Base-by-base conservation (phyloP, 2,888 invertebrate species). In the Nemotelus pantherinus region DNA sequence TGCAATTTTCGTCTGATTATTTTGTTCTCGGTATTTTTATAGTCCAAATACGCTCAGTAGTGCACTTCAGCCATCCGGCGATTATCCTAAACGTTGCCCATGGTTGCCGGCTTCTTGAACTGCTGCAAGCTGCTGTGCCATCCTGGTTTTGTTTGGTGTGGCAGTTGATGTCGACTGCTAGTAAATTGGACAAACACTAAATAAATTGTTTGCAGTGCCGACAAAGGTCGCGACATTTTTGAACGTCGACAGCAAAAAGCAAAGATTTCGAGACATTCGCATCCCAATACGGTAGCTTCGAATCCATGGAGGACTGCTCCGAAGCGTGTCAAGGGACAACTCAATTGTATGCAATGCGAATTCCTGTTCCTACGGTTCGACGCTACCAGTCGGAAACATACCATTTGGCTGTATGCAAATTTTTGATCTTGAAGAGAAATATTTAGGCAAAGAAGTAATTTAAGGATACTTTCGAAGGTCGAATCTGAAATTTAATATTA, bases 101-200 rank as follows among this genome's bases (percentile, higher is more conserved):
- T n/a, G n/a, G n/a, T n/a, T n/a, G 60, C 1, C 41, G 53, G 9
- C 55, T 9, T 7, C 55, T 53, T 55, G 53, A 25, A 47, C 44
- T 55, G 25, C 25, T 25, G 5, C n/a, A 7, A n/a, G 44, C 55
- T 70, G 44, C 53, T 55, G 43, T 9, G 43, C 70, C n/a, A 10
- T 43, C 3, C 68, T 41, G 65, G 25, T 48, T 60, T 60, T 43
- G 41, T 2, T 3, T 60, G 41, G 60, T 74, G 60, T 60, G 74
- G 48, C 63, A 48, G 47, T 60, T 48, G 74, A 60, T 60, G 74
- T 60, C 63, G 74, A 63, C 25, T 60, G 48, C 63, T 63, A 47
- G 43, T 74, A 74, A 74, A 74, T 74, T 74, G 74, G 60, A 74
- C 74, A 74, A 74, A 74, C 74, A 74, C 74, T 74, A 74, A 74